Percentiles rank a stretch among this genome's conserved stretches.
phyloP scores from a whole-genome alignment of 2,888 invertebrate species.

The Caradrina clavipalpis region DNA sequence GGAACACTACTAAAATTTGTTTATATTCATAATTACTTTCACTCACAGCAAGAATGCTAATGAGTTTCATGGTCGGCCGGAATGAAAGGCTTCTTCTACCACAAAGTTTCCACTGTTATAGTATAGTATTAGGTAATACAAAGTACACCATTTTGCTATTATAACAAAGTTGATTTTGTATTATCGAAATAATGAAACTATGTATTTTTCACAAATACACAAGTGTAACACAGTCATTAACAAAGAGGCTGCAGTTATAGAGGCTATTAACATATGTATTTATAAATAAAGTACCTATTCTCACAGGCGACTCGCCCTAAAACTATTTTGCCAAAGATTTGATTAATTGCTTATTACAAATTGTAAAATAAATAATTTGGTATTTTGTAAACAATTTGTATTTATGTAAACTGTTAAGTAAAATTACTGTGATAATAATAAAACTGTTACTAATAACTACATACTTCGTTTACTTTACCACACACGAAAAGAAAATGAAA shows the following conservation, averaged over 20 bases:
- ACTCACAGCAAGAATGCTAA: neutral
- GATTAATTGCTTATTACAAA: slow-evolving; percentile 50
- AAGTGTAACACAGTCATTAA: neutral
- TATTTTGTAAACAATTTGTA: slow-evolving; percentile 49
- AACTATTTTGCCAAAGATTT: slow-evolving; percentile 71
- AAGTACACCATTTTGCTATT: neutral
- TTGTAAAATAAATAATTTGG: slow-evolving; percentile 35
- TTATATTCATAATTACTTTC: neutral
- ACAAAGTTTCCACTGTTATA: slow-evolving; percentile 4
- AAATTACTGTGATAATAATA: slow-evolving; percentile 82
- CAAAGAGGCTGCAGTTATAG: slow-evolving; percentile 2
- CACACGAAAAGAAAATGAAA: slow-evolving; percentile 59
- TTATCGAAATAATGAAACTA: neutral
- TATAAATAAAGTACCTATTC: slow-evolving; percentile 2
- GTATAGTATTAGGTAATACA: neutral
- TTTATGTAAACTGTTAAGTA: slow-evolving; percentile 59
- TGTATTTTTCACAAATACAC: neutral
- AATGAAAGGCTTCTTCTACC: neutral
- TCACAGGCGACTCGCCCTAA: slow-evolving; percentile 5
- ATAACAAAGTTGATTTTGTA: neutral
- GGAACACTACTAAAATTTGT: neutral
- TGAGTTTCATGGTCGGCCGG: neutral
- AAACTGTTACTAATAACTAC: slow-evolving; percentile 67
- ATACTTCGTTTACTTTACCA: slow-evolving; percentile 51
- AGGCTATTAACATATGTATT: slow-evolving; percentile 15